phyloP scores from a whole-genome alignment of 1,140 invertebrate species.

The Drosophila repletoides region DNA sequence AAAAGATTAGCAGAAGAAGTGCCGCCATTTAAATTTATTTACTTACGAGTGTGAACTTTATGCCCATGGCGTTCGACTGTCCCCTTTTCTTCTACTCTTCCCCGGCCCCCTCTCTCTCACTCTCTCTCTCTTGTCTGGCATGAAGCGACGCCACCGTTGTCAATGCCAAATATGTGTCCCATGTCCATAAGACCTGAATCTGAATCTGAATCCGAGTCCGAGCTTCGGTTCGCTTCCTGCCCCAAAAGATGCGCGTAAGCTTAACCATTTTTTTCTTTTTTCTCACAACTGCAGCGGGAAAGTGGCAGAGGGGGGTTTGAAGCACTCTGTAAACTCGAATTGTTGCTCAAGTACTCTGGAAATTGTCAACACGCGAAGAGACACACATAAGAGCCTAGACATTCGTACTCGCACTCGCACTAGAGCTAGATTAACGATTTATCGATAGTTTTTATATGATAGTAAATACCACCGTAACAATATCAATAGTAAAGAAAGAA shows the following conservation, averaged over 20 bases:
- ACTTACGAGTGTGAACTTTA: conserved; percentile 80
- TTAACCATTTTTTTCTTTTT: conserved; percentile 14
- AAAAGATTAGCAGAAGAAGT: conserved; percentile 74
- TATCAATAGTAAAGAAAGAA: too few species aligned
- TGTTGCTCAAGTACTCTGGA: conserved; percentile 26
- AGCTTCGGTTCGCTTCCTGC: conserved; percentile 44
- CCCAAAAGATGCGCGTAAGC: conserved; percentile 38
- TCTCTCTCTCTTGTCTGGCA: neutral
- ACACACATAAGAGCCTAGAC: too few species aligned
- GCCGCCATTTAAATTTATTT: conserved; percentile 80
- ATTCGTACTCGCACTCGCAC: too few species aligned
- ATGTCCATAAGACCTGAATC: conserved; percentile 49
- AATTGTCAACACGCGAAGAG: conserved; percentile 23
- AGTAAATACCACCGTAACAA: too few species aligned
- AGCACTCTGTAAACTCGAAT: neutral
- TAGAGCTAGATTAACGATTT: too few species aligned
- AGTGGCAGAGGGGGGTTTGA: neutral
- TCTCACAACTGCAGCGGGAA: neutral
- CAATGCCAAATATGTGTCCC: conserved; percentile 68
- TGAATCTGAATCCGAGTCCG: conserved; percentile 51
- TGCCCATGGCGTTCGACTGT: conserved; percentile 65
- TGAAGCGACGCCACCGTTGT: conserved; percentile 58
- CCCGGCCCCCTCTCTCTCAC: neutral
- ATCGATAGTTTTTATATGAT: too few species aligned
- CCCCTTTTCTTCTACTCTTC: neutral